Conservation (phyloP, 2,113 vertebrate genomes). For the Chauna torquata region DNA sequence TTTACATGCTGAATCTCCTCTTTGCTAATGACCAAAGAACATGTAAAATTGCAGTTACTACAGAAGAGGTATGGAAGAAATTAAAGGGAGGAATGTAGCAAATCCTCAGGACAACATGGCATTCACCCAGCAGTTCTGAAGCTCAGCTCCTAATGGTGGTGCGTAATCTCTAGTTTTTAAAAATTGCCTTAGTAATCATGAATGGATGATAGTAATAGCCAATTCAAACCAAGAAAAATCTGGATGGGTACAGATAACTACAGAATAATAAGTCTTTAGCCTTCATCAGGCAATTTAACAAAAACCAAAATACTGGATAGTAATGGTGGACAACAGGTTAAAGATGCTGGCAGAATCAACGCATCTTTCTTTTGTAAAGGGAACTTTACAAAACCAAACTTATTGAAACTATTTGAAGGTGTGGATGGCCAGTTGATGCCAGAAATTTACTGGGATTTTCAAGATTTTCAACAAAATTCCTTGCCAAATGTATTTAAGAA, state of each 20-base stretch:
- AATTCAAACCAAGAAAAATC: background rate
- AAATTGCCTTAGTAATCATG: background rate
- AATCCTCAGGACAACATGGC: background rate
- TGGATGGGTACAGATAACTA: background rate
- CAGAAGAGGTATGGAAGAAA: background rate
- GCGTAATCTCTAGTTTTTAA: background rate
- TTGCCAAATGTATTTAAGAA: background rate
- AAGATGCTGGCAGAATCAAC: background rate
- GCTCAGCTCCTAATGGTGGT: background rate
- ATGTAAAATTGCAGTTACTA: background rate
- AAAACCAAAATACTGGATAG: background rate
- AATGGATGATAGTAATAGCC: background rate
- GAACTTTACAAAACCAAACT: background rate
- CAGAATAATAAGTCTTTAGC: background rate
- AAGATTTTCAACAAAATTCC: background rate
- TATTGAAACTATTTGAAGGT: background rate
- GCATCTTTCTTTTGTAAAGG: background rate
- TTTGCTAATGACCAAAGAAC: background rate
- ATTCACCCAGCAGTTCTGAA: background rate
- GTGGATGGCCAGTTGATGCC: background rate
- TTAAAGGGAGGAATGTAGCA: background rate
- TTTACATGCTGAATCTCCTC: background rate
- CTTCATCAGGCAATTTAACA: background rate
- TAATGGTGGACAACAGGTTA: background rate
- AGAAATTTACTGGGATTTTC: background rate